Base-by-base conservation (phyloP, 2,797 vertebrate species). In the Ptychobarbus kaznakovi region DNA sequence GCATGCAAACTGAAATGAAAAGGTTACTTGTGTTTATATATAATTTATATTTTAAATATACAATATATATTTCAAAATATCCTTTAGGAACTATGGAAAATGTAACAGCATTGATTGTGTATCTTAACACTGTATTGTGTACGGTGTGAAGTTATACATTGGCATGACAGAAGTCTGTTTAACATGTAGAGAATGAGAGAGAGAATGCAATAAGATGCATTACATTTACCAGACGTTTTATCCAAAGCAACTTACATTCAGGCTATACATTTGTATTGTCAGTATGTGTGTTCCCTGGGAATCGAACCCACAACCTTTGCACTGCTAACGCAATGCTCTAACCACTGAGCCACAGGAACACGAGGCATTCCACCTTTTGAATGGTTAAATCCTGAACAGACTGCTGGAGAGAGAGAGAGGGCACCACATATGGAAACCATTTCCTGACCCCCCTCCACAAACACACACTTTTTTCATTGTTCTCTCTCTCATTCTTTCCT, bases 391-490 rank as follows among this genome's bases (percentile, higher is more conserved):
- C 63, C 38, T 44, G 25, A 49, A 80, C 42, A 80, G 20, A n/a
- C 12, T 2, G 70, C 13, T 3, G 46, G 8, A 70, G 40, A 51
- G n/a, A 51, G n/a, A 63, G 22, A 63, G 22, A 82, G 13, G 58
- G 81, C 89, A 66, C 25, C 88, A 93, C 94, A 96, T 93, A 92
- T 95, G 95, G 94, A 95, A 95, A 84, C 90, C 88, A 96, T 95
- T 95, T 95, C 92, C 94, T 90, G 53, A 74, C 11, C 87, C 58
- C 61, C 91, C 91, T 91, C 90, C 70, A 61, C 20, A 46, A 72
- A 81, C 92, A 49, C 46, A 91, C 91, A 92, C 90, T 51, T 70
- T 90, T 90, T 76, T 61, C 38, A 58, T 73, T 76, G 25, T 83
- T 86, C 86, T 81, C 91, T 80, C 25, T 80, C 84, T 74, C 28